Conservation (phyloP, 2,888 invertebrate genomes). For the Brachyopa scutellaris region DNA sequence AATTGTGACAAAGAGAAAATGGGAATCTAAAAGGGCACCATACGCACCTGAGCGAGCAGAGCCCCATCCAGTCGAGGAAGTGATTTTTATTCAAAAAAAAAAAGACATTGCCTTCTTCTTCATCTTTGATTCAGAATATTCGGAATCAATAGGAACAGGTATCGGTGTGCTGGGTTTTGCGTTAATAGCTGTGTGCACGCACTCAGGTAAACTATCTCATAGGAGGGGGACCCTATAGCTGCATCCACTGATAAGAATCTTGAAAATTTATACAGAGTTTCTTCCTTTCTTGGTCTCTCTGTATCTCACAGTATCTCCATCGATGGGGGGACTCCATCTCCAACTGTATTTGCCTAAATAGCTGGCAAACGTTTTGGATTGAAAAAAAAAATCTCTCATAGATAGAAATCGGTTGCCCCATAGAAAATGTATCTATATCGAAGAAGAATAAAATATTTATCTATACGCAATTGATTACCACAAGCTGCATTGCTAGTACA, state of each 20-base stretch:
- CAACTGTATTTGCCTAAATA: conserved; percentile 68
- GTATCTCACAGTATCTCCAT: conserved; percentile 42
- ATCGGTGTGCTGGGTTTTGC: conserved; percentile 43
- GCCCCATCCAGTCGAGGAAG: no score
- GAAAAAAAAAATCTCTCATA: conserved; percentile 59
- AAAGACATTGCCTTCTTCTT: conserved; percentile 18
- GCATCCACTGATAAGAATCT: conserved; percentile 64
- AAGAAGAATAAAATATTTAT: conserved; percentile 70
- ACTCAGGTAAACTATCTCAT: conserved; percentile 30
- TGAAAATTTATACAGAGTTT: conserved; percentile 59
- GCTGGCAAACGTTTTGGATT: conserved; percentile 58
- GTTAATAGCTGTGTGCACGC: conserved; percentile 53
- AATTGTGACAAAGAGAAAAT: conserved; percentile 71
- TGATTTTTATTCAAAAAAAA: conserved; percentile 58
- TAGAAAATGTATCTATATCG: conserved; percentile 7
- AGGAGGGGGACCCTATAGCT: not conserved
- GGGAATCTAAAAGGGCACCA: conserved; percentile 53
- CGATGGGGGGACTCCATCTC: conserved; percentile 27
- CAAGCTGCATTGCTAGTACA: conserved; percentile 32
- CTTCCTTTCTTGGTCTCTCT: not conserved
- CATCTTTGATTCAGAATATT: conserved; percentile 68
- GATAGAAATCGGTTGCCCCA: conserved; percentile 65
- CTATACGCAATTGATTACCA: conserved; percentile 72
- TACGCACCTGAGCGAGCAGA: conserved; percentile 35
- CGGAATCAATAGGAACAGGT: conserved; percentile 51